phyloP scores from a whole-genome alignment of 2,888 invertebrate genomes.

The Nomada ferruginata region DNA sequence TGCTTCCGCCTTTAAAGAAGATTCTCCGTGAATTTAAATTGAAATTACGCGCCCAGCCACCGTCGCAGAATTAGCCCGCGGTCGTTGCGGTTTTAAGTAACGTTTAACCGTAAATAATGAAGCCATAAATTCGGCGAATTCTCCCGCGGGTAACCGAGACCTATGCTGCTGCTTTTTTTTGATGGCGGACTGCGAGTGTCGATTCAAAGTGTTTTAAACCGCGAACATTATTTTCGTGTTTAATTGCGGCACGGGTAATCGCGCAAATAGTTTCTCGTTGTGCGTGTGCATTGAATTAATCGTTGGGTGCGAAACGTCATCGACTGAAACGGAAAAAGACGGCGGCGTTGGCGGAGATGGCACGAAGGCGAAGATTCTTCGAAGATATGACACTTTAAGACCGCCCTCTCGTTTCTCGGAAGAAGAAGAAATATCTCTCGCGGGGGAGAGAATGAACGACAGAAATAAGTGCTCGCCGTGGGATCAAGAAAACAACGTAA shows the following conservation, averaged over 20 bases:
- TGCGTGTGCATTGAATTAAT: too few relatives aligned
- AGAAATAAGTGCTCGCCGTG: background rate
- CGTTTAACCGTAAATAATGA: conserved; percentile 13
- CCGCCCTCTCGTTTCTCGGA: background rate
- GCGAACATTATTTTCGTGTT: too few relatives aligned
- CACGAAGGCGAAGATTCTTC: background rate
- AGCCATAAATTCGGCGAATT: background rate
- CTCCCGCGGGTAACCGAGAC: too few relatives aligned
- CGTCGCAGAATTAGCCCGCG: background rate
- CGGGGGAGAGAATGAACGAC: background rate
- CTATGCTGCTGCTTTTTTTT: background rate
- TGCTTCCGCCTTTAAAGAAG: conserved; percentile 25
- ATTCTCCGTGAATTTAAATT: conserved; percentile 36
- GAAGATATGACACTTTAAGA: background rate
- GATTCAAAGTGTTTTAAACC: background rate
- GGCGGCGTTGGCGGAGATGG: background rate
- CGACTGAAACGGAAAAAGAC: background rate
- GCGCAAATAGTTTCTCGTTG: background rate
- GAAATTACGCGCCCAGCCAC: conserved; percentile 7
- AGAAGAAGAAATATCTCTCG: background rate
- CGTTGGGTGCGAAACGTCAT: background rate
- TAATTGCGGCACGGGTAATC: background rate
- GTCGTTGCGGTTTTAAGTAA: conserved; percentile 1
- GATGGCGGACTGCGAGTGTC: background rate
- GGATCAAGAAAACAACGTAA: background rate